Percentiles rank a stretch among this genome's conserved stretches.
phyloP scores from a whole-genome alignment of 2,888 invertebrate species.

The Stenchaetothrips biformis region DNA sequence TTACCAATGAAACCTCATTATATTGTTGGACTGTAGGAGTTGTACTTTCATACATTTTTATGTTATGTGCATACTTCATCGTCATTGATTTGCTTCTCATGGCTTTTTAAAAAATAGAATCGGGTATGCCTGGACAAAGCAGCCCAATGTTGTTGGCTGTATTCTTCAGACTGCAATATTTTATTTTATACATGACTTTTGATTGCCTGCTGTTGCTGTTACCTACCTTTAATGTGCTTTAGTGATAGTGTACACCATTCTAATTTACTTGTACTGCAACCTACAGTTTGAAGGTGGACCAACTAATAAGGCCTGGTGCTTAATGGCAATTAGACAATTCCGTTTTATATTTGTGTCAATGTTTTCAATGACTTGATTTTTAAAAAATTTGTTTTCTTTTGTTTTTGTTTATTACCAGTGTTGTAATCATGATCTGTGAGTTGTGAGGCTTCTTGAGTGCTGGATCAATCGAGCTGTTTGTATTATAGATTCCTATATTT shows the following conservation, averaged over 20 bases:
- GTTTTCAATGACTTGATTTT: background rate
- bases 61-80: background rate
- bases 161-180: no score
- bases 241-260: background rate
- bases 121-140: no score
- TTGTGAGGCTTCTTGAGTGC: background rate
- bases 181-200: no score
- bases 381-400: background rate
- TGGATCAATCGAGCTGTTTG: background rate
- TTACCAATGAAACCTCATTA: no score
- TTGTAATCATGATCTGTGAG: background rate
- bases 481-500: background rate
- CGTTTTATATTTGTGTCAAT: background rate
- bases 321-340: background rate
- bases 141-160: no score
- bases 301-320: constrained; percentile 14
- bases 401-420: background rate
- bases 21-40: no score
- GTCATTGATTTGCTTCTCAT: background rate
- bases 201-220: no score
- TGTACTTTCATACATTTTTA: no score
- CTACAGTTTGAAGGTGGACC: background rate
- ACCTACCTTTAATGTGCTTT: background rate
- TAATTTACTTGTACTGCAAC: background rate
- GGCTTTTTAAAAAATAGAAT: no score